Evolutionary conservation across 2,113 vertebrate species (phyloP).

Genomic region (Pontoporia blainvillei): DNA sequence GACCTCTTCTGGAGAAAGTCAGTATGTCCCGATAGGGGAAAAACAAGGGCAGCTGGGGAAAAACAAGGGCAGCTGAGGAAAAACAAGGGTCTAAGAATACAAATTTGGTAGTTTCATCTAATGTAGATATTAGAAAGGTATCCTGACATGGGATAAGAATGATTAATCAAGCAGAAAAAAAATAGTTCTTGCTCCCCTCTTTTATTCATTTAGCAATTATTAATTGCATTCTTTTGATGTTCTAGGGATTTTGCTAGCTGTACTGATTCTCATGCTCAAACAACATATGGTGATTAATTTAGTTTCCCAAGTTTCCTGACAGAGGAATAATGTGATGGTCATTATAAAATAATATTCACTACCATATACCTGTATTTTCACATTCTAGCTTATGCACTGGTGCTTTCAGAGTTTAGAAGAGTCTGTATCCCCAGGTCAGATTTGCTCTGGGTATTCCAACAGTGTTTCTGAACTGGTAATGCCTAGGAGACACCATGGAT

Average conservation of each 20-base stretch:
- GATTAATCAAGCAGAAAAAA: not conserved
- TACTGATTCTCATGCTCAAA: not conserved
- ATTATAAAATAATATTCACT: not conserved
- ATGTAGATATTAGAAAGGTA: not conserved
- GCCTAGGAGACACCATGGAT: not conserved
- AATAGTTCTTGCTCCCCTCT: not conserved
- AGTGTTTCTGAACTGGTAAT: not conserved
- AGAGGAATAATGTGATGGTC: not conserved
- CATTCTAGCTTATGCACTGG: not conserved
- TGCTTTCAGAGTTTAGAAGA: not conserved
- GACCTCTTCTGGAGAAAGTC: not conserved
- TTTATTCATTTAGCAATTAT: not conserved
- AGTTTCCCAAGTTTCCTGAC: not conserved
- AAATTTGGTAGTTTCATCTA: not conserved
- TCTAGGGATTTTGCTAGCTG: not conserved
- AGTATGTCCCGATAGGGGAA: not conserved
- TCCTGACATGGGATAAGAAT: not conserved
- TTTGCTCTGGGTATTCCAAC: not conserved
- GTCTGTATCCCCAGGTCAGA: not conserved
- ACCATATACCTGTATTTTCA: not conserved
- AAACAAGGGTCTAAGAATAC: not conserved
- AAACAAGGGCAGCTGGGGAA: not conserved
- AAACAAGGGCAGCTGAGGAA: too few species aligned
- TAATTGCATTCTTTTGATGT: not conserved
- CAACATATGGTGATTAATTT: not conserved